These are phyloP conservation scores for Catharus ustulatus DNA, from an alignment of 2,797 vertebrate species.

Conservation along the genomic window DNA sequence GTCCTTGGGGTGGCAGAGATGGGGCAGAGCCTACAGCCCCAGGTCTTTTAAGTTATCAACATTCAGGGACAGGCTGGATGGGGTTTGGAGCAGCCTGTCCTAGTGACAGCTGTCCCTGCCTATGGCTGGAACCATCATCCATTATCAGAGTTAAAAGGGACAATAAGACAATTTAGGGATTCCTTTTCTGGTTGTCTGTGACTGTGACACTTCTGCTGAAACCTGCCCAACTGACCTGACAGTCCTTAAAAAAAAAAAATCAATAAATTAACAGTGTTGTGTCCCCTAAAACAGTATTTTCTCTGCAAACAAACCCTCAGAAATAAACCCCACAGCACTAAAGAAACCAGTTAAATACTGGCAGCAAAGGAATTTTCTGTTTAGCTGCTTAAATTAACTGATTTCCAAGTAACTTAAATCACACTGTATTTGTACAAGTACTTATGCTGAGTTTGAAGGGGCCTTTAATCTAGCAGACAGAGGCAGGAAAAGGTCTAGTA, in stretches of 20 bases:
- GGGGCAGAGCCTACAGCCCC: background rate
- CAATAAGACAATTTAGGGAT: background rate
- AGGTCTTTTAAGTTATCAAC: background rate
- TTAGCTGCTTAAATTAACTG: background rate
- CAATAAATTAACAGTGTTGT: background rate
- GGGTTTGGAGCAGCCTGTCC: background rate
- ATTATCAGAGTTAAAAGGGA: background rate
- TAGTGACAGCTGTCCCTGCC: no score
- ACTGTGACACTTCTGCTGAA: background rate
- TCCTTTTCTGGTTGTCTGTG: background rate
- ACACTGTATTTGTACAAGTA: conserved; percentile 22
- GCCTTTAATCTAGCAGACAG: conserved; percentile 33
- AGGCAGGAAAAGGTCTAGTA: conserved; percentile 15
- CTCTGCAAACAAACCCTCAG: background rate
- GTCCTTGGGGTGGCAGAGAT: background rate
- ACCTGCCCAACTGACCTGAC: background rate
- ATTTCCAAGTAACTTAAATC: conserved; percentile 31
- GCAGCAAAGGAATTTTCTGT: background rate
- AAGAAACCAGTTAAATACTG: background rate
- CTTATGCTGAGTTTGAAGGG: conserved; percentile 16
- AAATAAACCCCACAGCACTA: background rate
- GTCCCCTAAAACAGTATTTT: background rate
- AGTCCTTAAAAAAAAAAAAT: background rate
- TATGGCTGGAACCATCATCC: background rate
- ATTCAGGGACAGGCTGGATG: background rate